Base-by-base conservation (phyloP, 2,113 vertebrate genomes). In the Mellivora capensis region DNA sequence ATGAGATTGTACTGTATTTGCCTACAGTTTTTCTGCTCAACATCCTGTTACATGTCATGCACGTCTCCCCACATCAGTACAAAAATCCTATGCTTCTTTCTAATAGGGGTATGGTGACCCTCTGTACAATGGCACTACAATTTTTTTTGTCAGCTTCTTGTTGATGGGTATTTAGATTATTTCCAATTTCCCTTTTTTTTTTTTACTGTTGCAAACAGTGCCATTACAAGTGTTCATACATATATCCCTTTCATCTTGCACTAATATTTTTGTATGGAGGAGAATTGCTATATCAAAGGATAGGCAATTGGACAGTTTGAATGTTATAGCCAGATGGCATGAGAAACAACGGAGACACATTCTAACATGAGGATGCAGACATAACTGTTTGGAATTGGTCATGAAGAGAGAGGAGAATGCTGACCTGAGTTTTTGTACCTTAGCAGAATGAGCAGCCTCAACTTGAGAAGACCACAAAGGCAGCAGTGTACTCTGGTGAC, bases 241-340 rank as follows among this genome's bases (percentile, higher is more conserved):
- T 37, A 86, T 21, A 83, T 44, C 81, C 31, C 31, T 94, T 90
- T 87, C 49, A 67, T 71, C 31, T 96, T 27, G 12, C 52, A 37
- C 84, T 95, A 85, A 67, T 93, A 95, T 76, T 96, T 95, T 85
- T 81, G 21, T 87, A 94, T 27, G 47, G 91, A 90, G 61, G 90
- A 37, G n/a, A 95, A 93, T 84, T 61, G 49, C 90, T 96, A 18
- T 96, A 93, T 97, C 76, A 87, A 95, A 90, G 57, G 80, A 84
- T 84, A 81, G 14, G 57, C 61, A 54, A 89, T 39, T 6, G 18
- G 84, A 76, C 0, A 1, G 69, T 85, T 96, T 97, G 93, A 97
- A 92, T 90, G 90, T 92, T 72, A 85, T 1, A 82, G 76, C 84
- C 95, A 90, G 95, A 90, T 95, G 96, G 62, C 1, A 0, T 62